Conservation (phyloP, 2,113 vertebrate species). For the Istiophorus platypterus region DNA sequence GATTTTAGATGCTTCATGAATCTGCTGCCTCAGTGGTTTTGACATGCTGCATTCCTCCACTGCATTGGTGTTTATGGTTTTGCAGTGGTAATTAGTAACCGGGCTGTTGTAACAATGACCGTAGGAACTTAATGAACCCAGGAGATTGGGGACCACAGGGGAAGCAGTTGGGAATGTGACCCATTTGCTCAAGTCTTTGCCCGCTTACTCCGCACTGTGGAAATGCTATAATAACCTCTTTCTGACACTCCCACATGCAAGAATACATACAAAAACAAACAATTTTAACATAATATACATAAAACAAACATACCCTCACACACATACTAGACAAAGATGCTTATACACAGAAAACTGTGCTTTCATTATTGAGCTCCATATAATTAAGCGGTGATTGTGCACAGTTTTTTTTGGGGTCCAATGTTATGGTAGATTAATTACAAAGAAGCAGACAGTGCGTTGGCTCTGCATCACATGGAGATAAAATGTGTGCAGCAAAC, state of each 20-base stretch:
- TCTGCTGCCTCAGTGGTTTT: constrained; percentile 32
- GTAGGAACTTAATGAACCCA: constrained; percentile 45
- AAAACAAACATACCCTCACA: background rate
- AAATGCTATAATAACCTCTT: constrained; percentile 15
- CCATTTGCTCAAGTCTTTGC: constrained; percentile 59
- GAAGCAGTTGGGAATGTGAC: constrained; percentile 60
- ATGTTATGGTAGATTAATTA: constrained; percentile 60
- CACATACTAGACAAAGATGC: background rate
- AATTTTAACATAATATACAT: constrained; percentile 4
- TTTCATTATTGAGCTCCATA: constrained; percentile 15
- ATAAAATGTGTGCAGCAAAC: constrained; percentile 50
- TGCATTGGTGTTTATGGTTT: constrained; percentile 36
- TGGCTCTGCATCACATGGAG: background rate
- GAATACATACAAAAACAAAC: background rate
- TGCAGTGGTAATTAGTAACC: constrained; percentile 65
- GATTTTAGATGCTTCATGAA: constrained; percentile 28
- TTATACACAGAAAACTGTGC: constrained; percentile 10
- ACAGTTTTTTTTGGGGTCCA: constrained; percentile 20
- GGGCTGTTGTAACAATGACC: constrained; percentile 55
- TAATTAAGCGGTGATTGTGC: constrained; percentile 53
- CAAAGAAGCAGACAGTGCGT: constrained; percentile 36
- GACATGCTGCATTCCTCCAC: constrained; percentile 38
- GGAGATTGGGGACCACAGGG: constrained; percentile 53
- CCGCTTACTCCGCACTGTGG: constrained; percentile 37
- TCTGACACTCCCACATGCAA: constrained; percentile 5